Evolutionary conservation across 2,888 invertebrate genomes (phyloP), one percentile per base, ranked within the genome.

Genomic region (Dynastes hyllus): DNA sequence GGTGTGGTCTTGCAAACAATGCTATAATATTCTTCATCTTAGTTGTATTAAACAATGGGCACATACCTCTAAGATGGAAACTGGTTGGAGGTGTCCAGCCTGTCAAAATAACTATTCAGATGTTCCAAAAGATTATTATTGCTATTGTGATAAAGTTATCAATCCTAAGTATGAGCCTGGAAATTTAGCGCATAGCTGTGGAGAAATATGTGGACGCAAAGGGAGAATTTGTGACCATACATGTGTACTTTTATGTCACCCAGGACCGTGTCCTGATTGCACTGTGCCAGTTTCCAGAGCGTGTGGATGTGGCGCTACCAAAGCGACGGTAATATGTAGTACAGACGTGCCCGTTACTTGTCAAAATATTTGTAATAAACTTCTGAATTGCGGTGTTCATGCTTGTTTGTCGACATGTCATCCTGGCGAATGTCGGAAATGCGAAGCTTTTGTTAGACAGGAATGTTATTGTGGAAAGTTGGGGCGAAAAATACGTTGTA

Each of bases 31-130:
- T 77, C 92, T 98, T 81, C 99, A 99, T 90, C 92, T 99, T 13
- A 92, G 93, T 80, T 99, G 99, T 88, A 94, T 96, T 80, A 93
- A 94, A 83, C 95, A 96, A 85, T 99, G 99, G 99, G 98, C 97
- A 0, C 92, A 92, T 82, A 95, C 95, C 80, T 96, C 96, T 29
- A 92, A 94, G 83, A 71, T 86, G 75, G 94, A 95, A 82, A 92
- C 92, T 76, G 95, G 95, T 79, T 99, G 99, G 99, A 93, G 98
- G 27, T 99, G 99, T 87, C 98, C 98, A 0, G 97, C 97, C 0
- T 99, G 99, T 87, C 98, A 98, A 89, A 95, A 96, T 88, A 93
- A 94, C 1, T 93, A 92, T 78, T 89, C 91, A 16, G 91, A 91
- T 32, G 91, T 96, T 76, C 98, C 98, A 0, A 91, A 91, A 0